Evolutionary conservation across 2,888 invertebrate species (phyloP).

Genomic region (Loripinus fragilis): DNA sequence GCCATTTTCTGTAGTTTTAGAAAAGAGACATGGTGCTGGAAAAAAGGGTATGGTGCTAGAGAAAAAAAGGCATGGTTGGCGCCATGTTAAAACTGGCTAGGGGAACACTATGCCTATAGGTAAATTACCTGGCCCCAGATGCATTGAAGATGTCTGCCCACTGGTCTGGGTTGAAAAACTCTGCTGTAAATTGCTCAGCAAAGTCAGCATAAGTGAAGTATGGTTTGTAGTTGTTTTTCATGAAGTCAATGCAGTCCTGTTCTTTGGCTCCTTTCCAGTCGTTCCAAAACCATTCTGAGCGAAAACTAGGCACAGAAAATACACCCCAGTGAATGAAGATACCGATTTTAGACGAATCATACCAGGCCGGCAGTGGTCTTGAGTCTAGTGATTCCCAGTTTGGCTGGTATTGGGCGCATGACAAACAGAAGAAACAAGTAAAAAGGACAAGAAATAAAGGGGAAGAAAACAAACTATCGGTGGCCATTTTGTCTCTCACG

Average conservation of each 20-base stretch:
- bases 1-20: too few relatives aligned
- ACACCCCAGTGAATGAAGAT: constrained; percentile 85
- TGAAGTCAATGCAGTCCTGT: constrained; percentile 85
- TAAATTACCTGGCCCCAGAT: constrained; percentile 91
- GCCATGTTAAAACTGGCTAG: too few relatives aligned
- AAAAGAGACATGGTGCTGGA: too few relatives aligned
- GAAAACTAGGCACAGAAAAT: constrained; percentile 82
- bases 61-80: too few relatives aligned
- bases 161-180: constrained; percentile 92
- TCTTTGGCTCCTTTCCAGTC: constrained; percentile 87
- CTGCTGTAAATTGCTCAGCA: constrained; percentile 92
- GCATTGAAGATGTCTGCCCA: constrained; percentile 93
- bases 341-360: constrained; percentile 84
- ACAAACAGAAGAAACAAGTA: neutral
- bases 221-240: constrained; percentile 92
- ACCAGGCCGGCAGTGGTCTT: constrained; percentile 83
- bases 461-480: too few relatives aligned
- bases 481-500: too few relatives aligned
- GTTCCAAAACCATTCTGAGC: constrained; percentile 94
- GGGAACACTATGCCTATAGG: too few relatives aligned
- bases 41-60: too few relatives aligned
- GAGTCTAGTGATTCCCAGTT: constrained; percentile 81
- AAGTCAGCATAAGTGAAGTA: constrained; percentile 96
- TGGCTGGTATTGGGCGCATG: constrained; percentile 50
- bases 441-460: too few relatives aligned